These are phyloP conservation scores for Rhorus exstirpatorius DNA, from an alignment of 2,888 invertebrate genomes.

Conservation along the genomic window DNA sequence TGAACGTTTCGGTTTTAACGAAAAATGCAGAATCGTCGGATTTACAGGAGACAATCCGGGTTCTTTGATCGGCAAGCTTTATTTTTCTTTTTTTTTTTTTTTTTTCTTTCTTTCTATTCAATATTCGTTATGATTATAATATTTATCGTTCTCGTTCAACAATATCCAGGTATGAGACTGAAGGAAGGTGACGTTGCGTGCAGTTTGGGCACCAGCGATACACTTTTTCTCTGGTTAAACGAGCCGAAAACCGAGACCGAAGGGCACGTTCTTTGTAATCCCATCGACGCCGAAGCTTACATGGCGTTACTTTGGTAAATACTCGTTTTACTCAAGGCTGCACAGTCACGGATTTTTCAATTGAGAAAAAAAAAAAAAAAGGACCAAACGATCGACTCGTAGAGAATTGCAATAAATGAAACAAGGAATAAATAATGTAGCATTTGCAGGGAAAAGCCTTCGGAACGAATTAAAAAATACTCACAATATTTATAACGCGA, in stretches of 20 bases:
- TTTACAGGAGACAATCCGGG: constrained; percentile 99
- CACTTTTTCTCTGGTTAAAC: constrained; percentile 92
- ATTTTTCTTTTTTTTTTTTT: not conserved
- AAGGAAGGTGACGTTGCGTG: constrained; percentile 94
- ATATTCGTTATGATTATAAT: constrained; percentile 32
- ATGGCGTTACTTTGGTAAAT: constrained; percentile 95
- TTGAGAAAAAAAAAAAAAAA: too few relatives aligned
- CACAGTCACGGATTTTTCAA: too few relatives aligned
- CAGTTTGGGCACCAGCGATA: constrained; percentile 97
- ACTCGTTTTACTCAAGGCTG: too few relatives aligned
- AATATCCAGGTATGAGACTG: constrained; percentile 90
- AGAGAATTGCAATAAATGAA: too few relatives aligned
- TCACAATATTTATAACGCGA: too few relatives aligned
- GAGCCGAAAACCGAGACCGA: constrained; percentile 90
- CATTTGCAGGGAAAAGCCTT: too few relatives aligned
- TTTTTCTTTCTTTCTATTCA: constrained; percentile 34
- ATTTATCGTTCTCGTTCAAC: constrained; percentile 17
- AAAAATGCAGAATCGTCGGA: constrained; percentile 93
- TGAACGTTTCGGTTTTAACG: constrained; percentile 93
- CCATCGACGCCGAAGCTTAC: constrained; percentile 91
- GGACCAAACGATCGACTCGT: too few relatives aligned
- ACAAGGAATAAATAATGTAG: too few relatives aligned
- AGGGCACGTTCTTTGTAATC: constrained; percentile 96
- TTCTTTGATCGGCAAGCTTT: constrained; percentile 90
- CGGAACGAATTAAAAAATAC: too few relatives aligned